Evolutionary conservation across 2,888 invertebrate genomes (phyloP).

Genomic region (Mesoligia furuncula): DNA sequence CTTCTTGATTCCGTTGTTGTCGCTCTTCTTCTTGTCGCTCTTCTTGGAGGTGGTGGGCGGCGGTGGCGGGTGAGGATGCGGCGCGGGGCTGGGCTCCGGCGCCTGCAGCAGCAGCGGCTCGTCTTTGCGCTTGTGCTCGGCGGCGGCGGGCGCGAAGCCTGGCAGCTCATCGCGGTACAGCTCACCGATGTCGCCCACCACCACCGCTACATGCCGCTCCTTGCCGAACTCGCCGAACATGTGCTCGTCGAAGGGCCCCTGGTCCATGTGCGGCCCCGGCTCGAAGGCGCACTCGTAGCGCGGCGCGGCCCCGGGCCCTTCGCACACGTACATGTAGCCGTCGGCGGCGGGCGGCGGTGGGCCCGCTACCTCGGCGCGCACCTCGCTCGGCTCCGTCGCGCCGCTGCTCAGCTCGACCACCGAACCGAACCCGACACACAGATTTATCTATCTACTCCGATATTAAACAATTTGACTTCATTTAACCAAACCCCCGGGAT

Average conservation of each 20-base stretch:
- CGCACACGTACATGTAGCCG: constrained; percentile 89
- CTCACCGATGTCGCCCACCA: constrained; percentile 88
- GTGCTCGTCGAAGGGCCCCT: constrained; percentile 93
- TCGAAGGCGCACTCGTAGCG: constrained; percentile 88
- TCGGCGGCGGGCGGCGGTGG: constrained; percentile 86
- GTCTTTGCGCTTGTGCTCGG: constrained; percentile 84
- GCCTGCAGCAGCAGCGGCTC: constrained; percentile 84
- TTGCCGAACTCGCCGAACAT: constrained; percentile 94
- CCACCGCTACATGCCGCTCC: constrained; percentile 87
- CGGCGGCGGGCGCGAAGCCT: constrained; percentile 72
- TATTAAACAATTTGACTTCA: constrained; percentile 89
- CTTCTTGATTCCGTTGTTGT: constrained; percentile 96
- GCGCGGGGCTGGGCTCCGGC: constrained; percentile 77
- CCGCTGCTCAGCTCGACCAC: constrained; percentile 68
- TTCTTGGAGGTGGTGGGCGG: constrained; percentile 91
- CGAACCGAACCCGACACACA: constrained; percentile 72
- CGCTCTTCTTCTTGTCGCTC: constrained; percentile 95
- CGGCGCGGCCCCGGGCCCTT: constrained; percentile 76
- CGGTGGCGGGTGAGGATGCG: constrained; percentile 74
- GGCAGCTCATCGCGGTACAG: constrained; percentile 87
- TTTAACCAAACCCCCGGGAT: constrained; percentile 86
- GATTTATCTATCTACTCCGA: constrained; percentile 80
- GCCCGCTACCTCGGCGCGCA: constrained; percentile 87
- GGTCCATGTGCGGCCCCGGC: constrained; percentile 91
- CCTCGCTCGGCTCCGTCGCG: constrained; percentile 88